These are phyloP conservation scores for Elegia similella DNA, from an alignment of 2,888 invertebrate genomes.

Conservation along the genomic window DNA sequence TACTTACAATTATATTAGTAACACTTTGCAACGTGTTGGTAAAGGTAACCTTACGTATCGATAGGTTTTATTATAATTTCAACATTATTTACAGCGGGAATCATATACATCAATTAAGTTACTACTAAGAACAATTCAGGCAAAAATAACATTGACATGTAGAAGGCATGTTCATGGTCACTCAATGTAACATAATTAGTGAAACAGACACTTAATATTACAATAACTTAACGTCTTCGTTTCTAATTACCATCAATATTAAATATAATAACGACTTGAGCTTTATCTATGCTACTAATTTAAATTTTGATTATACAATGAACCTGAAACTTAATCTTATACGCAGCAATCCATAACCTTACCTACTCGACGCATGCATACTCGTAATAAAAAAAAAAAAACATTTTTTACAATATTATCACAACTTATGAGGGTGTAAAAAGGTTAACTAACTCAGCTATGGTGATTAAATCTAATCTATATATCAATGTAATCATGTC, in stretches of 20 bases:
- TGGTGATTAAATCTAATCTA: conserved; percentile 50
- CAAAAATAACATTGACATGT: conserved; percentile 52
- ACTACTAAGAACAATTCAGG: conserved; percentile 43
- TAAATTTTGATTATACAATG: conserved; percentile 40
- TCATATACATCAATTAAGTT: conserved; percentile 35
- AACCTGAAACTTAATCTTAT: conserved; percentile 31
- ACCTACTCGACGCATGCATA: conserved; percentile 15
- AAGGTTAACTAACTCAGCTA: conserved; percentile 47
- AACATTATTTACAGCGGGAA: conserved; percentile 49
- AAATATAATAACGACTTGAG: conserved; percentile 65
- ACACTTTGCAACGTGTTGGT: conserved; percentile 27
- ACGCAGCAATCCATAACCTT: conserved; percentile 21
- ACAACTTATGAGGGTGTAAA: conserved; percentile 57
- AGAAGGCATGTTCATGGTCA: conserved; percentile 74
- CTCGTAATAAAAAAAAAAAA: conserved; percentile 34
- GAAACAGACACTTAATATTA: conserved; percentile 32
- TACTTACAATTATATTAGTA: conserved; percentile 12
- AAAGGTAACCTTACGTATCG: conserved; percentile 49
- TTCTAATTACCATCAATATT: conserved; percentile 41
- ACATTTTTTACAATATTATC: conserved; percentile 49
- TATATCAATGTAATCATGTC: conserved; percentile 56
- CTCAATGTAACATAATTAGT: conserved; percentile 32
- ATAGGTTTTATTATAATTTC: conserved; percentile 43
- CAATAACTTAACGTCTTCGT: conserved; percentile 38
- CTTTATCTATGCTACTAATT: conserved; percentile 60